These are phyloP conservation scores for Heliothis virescens DNA, from an alignment of 1,140 invertebrate genomes.

Conservation along the genomic window DNA sequence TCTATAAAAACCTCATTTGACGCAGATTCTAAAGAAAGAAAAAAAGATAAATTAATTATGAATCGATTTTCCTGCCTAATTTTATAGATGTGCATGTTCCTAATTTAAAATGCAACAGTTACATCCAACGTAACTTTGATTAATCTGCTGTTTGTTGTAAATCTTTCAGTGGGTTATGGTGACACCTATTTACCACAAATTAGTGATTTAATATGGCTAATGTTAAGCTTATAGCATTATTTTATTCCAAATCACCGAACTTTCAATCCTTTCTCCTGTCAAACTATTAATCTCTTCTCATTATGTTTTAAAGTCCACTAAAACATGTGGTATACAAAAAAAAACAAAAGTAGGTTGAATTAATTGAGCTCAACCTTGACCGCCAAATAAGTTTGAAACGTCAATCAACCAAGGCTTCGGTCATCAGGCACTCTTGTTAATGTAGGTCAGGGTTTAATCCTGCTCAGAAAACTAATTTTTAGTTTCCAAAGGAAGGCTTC, in stretches of 20 bases:
- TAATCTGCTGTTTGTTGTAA: not conserved
- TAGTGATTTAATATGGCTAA: not conserved
- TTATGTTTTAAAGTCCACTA: not conserved
- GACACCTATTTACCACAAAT: not conserved
- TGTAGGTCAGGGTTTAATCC: not conserved
- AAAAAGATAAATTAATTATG: not conserved
- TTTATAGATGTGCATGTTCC: not conserved
- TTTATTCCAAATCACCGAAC: not conserved
- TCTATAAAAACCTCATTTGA: not conserved
- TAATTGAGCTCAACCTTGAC: constrained; percentile 9
- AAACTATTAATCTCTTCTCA: not conserved
- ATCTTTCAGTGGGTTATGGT: not conserved
- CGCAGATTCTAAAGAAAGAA: not conserved
- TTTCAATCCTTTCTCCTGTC: not conserved
- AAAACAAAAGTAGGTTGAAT: constrained; percentile 12
- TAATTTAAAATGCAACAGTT: not conserved
- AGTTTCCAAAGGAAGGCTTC: not conserved
- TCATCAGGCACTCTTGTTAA: not conserved
- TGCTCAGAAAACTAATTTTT: not conserved
- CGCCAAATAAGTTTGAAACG: constrained; percentile 1
- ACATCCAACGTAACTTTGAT: constrained; percentile 1
- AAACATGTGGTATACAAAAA: not conserved
- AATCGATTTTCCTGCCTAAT: not conserved
- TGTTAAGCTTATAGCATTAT: not conserved
- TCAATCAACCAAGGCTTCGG: constrained; percentile 7